Base-by-base conservation (phyloP, 2,113 vertebrate species). In the Amphiprion percula region DNA sequence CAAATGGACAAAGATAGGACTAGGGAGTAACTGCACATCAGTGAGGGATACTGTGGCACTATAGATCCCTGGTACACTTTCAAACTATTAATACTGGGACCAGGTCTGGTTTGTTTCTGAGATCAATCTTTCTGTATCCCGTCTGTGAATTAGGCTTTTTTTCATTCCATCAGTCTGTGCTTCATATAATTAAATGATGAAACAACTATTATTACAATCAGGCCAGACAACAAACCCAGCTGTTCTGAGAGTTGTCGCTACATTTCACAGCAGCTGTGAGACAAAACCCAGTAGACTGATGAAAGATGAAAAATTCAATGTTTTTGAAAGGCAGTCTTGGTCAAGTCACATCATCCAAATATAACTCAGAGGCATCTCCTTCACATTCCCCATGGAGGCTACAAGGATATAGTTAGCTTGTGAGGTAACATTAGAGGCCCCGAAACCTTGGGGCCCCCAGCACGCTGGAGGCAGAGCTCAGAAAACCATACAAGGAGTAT, bases 371-470 rank as follows among this genome's bases (percentile, higher is more conserved):
- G 90, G 87, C 82, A 71, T 92, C 92, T 81, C 68, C 64, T 87
- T 89, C 79, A 78, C 90, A 91, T 90, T 88, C 87, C 68, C 14
- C 63, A 26, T 5, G 1, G 37, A 21, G 81, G 52, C 72, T 60
- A 74, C 21, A 10, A 0, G 72, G 90, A 89, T 93, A 94, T 92
- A 92, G 90, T 94, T 94, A 95, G 94, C 88, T 53, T 21, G 59
- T 68, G 19, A 77, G 77, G 94, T 90, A 95, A 95, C 90, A 50
- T 64, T 85, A 95, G 94, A 93, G 49, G 77, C 16, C 15, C 54
- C 12, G 21, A 28, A 72, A 21, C 39, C 65, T 28, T 41, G 26
- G 80, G 86, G 41, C 49, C 58, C 71, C 65, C 56, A 0, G 46
- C 80, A 74, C 66, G 47, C 59, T 15, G 16, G 53, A 80, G 85